Percentiles rank a stretch among this genome's conserved stretches.
These are phyloP conservation scores for Molossus molossus DNA, from an alignment of 2,797 vertebrate species.

Conservation along the genomic window DNA sequence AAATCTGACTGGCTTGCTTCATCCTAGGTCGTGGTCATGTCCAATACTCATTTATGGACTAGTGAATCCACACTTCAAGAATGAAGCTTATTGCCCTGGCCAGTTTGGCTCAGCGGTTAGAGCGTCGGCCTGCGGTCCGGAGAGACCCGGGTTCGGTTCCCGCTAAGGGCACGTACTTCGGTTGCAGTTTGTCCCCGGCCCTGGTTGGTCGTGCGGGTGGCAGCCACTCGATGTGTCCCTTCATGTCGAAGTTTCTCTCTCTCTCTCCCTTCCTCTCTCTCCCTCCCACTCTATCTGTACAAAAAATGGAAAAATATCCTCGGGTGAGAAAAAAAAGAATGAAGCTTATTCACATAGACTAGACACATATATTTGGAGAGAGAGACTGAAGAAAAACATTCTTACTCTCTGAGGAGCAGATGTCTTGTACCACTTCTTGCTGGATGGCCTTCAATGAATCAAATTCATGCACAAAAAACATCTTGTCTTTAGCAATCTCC, in stretches of 20 bases:
- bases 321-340: too few relatives aligned
- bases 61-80: background rate
- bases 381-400: background rate
- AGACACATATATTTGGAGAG: background rate
- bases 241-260: too few relatives aligned
- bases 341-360: background rate
- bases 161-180: too few relatives aligned
- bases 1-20: conserved; percentile 26
- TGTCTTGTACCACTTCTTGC: conserved; percentile 91
- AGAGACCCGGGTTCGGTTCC: too few relatives aligned
- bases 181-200: too few relatives aligned
- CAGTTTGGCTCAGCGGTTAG: too few relatives aligned
- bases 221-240: too few relatives aligned
- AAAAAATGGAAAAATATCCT: too few relatives aligned
- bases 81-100: conserved; percentile 44
- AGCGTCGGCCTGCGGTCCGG: too few relatives aligned
- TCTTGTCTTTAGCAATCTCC: conserved; percentile 90
- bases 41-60: background rate
- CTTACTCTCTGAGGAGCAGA: conserved; percentile 93
- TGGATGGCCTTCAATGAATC: conserved; percentile 92
- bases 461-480: conserved; percentile 92
- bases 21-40: conserved; percentile 35
- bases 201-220: too few relatives aligned
- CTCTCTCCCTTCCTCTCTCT: too few relatives aligned
- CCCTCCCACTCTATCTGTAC: too few relatives aligned